phyloP scores from a whole-genome alignment of 2,797 vertebrate genomes.

The Brachyalestes nurse region DNA sequence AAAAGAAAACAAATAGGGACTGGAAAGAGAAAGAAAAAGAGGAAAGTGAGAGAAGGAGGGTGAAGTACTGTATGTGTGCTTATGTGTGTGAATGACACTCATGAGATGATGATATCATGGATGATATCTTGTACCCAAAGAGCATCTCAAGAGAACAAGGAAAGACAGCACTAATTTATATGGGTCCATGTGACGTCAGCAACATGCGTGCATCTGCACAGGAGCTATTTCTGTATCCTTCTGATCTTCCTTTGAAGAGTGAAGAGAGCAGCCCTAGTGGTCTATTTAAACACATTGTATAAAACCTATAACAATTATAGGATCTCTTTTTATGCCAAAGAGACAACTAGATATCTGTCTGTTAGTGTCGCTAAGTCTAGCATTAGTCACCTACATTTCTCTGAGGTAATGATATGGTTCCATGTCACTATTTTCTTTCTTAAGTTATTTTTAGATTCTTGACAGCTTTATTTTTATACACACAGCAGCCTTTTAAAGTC shows the following conservation, averaged over 20 bases:
- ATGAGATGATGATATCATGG: constrained; percentile 19
- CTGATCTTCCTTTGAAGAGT: constrained; percentile 11
- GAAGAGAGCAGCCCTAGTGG: neutral
- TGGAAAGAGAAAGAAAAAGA: neutral
- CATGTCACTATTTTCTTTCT: neutral
- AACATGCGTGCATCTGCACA: neutral
- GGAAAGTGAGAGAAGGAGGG: neutral
- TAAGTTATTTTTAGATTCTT: neutral
- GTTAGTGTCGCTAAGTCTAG: constrained; percentile 33
- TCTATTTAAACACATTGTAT: constrained; percentile 19
- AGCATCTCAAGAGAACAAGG: constrained; percentile 14
- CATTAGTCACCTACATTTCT: constrained; percentile 34
- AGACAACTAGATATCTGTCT: constrained; percentile 27
- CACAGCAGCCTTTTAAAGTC: neutral
- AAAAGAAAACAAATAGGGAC: neutral
- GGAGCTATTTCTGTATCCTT: constrained; percentile 43
- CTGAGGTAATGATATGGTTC: constrained; percentile 30
- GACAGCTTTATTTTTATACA: constrained; percentile 13
- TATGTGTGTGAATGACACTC: constrained; percentile 9
- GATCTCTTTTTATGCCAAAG: constrained; percentile 1
- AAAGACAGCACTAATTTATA: constrained; percentile 29
- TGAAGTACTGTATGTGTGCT: neutral
- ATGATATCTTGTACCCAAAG: constrained; percentile 18
- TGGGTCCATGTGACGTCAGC: constrained; percentile 37
- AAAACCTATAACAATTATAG: constrained; percentile 38